phyloP scores from a whole-genome alignment of 23 tunicate genomes.

The Diplosoma virens region DNA sequence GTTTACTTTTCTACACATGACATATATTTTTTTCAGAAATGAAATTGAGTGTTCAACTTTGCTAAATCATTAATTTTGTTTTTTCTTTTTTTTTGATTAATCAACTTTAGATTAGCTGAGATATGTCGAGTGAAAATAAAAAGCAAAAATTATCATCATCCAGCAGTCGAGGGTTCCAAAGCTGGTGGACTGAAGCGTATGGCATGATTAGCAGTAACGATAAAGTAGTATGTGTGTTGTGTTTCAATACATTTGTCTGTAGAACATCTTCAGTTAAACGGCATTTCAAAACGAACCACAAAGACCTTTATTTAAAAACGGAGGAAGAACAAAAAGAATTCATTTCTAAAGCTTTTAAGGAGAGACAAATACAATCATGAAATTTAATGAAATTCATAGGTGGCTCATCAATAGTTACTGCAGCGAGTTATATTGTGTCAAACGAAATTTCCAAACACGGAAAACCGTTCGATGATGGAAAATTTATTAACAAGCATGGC shows the following conservation, averaged over 20 bases:
- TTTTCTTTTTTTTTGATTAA: constrained; percentile 4
- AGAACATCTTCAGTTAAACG: constrained; percentile 9
- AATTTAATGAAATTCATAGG: constrained; percentile 5
- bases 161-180: too few relatives aligned
- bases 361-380: not conserved
- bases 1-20: constrained; percentile 8
- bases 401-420: constrained; percentile 9
- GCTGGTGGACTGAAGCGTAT: constrained; percentile 11
- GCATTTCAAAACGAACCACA: constrained; percentile 1
- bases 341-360: constrained; percentile 9
- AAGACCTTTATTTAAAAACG: constrained; percentile 13
- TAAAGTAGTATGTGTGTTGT: constrained; percentile 21
- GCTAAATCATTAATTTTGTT: not conserved
- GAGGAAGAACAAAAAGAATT: constrained; percentile 11
- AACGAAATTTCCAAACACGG: not conserved
- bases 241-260: constrained; percentile 7
- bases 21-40: too few relatives aligned
- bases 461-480: not conserved
- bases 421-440: constrained; percentile 13
- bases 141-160: too few relatives aligned
- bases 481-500: constrained; percentile 9
- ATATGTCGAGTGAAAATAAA: constrained; percentile 22
- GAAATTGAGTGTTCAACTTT: constrained; percentile 11
- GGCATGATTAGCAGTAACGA: constrained; percentile 18
- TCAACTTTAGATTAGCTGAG: constrained; percentile 15